A percentile compares a stretch with the other conserved stretches of the same genome.
phyloP scores from a whole-genome alignment of 2,113 vertebrate genomes.

The Rhinichthys klamathensis region DNA sequence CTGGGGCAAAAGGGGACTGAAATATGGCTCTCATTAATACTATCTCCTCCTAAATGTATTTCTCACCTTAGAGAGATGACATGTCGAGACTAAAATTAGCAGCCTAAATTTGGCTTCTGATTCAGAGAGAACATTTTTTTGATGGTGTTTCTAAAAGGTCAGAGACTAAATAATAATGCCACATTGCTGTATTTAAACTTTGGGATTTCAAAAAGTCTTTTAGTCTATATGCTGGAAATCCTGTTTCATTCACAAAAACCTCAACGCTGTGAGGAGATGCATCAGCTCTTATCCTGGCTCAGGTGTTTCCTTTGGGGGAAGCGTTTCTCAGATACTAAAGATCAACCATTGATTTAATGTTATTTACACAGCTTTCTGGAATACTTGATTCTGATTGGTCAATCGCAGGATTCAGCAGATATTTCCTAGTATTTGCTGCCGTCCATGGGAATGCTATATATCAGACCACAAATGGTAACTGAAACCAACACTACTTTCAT shows the following conservation, averaged over 20 bases:
- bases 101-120: conserved; percentile 38
- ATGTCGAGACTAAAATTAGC: conserved; percentile 44
- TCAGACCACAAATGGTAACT: not conserved
- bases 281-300: not conserved
- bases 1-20: conserved; percentile 28
- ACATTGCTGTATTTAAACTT: conserved; percentile 11
- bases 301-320: not conserved
- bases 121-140: not conserved
- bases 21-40: conserved; percentile 51
- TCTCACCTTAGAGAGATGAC: conserved; percentile 49
- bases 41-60: conserved; percentile 45
- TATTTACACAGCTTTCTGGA: not conserved
- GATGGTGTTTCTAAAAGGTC: conserved; percentile 23
- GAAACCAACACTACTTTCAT: not conserved
- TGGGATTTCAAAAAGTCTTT: conserved; percentile 16
- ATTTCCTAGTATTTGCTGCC: not conserved
- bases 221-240: not conserved
- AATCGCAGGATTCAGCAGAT: not conserved
- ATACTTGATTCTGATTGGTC: not conserved
- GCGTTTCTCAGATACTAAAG: not conserved
- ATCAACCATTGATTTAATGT: not conserved
- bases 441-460: not conserved
- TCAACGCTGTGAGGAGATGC: not conserved
- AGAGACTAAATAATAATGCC: conserved; percentile 6
- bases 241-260: conserved; percentile 18